Evolutionary conservation across 2,113 vertebrate species (phyloP).

Genomic region (Psephotus haematonotus): DNA sequence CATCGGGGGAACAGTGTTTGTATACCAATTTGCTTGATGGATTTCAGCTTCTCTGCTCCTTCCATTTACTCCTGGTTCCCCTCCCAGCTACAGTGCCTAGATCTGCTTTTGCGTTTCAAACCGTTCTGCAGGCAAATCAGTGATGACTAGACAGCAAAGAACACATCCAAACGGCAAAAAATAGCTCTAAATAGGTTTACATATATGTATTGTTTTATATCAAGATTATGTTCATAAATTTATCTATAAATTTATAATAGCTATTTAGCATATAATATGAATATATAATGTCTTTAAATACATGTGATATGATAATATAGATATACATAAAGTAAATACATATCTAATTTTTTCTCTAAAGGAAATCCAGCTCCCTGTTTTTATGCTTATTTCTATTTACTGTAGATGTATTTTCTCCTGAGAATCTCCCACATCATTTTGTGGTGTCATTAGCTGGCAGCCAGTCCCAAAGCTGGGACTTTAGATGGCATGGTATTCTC

Average conservation of each 20-base stretch:
- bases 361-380: not conserved
- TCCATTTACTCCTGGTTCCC: slow-evolving; percentile 1
- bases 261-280: not conserved
- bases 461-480: not conserved
- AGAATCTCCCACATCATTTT: not conserved
- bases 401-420: not conserved
- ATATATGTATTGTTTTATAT: not conserved
- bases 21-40: not conserved
- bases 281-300: not conserved
- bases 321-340: not conserved
- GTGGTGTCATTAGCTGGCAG: slow-evolving; percentile 20
- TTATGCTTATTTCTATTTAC: not conserved
- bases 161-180: not conserved
- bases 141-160: not conserved
- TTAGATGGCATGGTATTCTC: not conserved
- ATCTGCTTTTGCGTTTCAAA: not conserved
- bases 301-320: not conserved
- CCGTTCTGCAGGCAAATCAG: not conserved
- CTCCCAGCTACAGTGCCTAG: not conserved
- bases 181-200: not conserved
- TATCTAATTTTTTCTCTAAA: not conserved
- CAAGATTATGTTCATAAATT: not conserved
- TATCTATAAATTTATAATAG: not conserved
- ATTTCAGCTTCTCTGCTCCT: not conserved
- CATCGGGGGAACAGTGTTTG: not conserved